Evolutionary conservation across 2,113 vertebrate genomes (phyloP).

Genomic region (Lutjanus erythropterus): DNA sequence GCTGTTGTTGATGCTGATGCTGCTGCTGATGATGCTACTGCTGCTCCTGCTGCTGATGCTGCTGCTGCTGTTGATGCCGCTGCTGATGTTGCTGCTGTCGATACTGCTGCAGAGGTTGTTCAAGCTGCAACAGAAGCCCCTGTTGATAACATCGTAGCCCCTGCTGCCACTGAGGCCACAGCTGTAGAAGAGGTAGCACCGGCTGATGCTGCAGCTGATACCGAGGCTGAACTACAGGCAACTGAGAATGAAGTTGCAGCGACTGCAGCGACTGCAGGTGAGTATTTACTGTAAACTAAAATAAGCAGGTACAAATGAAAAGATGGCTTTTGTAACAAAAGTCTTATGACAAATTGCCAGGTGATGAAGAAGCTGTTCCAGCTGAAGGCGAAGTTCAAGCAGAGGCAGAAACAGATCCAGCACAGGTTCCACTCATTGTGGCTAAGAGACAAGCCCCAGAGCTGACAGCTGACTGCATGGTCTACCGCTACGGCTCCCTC

Average conservation of each 20-base stretch:
- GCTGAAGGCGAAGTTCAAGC: constrained; percentile 60
- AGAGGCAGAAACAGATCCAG: constrained; percentile 65
- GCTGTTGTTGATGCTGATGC: not conserved
- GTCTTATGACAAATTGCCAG: not conserved
- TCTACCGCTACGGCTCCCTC: constrained; percentile 94
- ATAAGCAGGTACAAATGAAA: not conserved
- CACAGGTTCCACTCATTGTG: constrained; percentile 81
- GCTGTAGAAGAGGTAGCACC: constrained; percentile 78
- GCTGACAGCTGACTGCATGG: constrained; percentile 83
- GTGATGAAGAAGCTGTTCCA: constrained; percentile 38
- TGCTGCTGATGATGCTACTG: not conserved
- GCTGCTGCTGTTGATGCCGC: constrained; percentile 68
- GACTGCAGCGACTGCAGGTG: constrained; percentile 78
- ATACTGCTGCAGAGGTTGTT: constrained; percentile 46
- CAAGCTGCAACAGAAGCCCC: constrained; percentile 79
- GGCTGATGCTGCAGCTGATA: constrained; percentile 76
- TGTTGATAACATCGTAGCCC: constrained; percentile 73
- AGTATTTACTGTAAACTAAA: not conserved
- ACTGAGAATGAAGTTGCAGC: constrained; percentile 75
- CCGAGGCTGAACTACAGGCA: constrained; percentile 78
- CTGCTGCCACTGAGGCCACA: constrained; percentile 78
- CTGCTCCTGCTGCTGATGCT: not conserved
- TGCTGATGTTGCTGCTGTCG: constrained; percentile 55
- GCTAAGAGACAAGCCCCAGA: constrained; percentile 89
- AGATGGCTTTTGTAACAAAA: not conserved